phyloP scores from a whole-genome alignment of 1,140 invertebrate species.

The Chlorops oryzae region DNA sequence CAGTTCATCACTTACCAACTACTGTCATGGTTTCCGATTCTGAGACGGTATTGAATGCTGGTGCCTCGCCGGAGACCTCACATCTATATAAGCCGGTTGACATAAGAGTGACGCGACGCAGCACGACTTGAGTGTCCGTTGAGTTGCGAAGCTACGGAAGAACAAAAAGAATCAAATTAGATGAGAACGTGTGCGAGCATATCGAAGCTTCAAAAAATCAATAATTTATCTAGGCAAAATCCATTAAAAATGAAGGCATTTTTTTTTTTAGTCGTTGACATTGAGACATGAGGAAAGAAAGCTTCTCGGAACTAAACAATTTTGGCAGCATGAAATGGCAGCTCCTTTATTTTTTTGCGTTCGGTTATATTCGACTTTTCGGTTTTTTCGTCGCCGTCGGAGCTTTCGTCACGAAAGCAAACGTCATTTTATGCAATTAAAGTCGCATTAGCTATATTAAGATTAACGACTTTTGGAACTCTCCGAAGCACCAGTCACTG shows the following conservation, averaged over 20 bases:
- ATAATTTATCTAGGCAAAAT: too few species aligned
- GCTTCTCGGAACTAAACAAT: too few species aligned
- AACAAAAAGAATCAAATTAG: conserved; percentile 4
- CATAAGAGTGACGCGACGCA: conserved; percentile 61
- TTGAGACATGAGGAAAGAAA: too few species aligned
- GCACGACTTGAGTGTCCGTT: conserved; percentile 58
- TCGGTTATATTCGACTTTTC: background rate
- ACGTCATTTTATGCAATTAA: too few species aligned
- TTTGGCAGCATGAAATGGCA: conserved; percentile 6
- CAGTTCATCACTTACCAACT: conserved; percentile 69
- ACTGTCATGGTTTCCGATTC: conserved; percentile 68
- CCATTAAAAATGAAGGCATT: too few species aligned
- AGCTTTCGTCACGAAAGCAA: too few species aligned
- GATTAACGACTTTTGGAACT: too few species aligned
- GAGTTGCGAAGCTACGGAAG: conserved; percentile 58
- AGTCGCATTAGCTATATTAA: too few species aligned
- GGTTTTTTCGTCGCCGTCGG: too few species aligned
- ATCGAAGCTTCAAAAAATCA: background rate
- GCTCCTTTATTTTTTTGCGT: too few species aligned
- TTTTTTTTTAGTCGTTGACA: too few species aligned
- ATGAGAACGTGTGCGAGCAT: background rate
- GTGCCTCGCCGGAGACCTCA: conserved; percentile 72
- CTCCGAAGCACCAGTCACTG: too few species aligned
- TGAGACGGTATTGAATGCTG: conserved; percentile 68
- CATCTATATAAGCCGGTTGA: conserved; percentile 68